Base-by-base conservation (phyloP, 2,888 invertebrate genomes). In the Dendrolimus houi region DNA sequence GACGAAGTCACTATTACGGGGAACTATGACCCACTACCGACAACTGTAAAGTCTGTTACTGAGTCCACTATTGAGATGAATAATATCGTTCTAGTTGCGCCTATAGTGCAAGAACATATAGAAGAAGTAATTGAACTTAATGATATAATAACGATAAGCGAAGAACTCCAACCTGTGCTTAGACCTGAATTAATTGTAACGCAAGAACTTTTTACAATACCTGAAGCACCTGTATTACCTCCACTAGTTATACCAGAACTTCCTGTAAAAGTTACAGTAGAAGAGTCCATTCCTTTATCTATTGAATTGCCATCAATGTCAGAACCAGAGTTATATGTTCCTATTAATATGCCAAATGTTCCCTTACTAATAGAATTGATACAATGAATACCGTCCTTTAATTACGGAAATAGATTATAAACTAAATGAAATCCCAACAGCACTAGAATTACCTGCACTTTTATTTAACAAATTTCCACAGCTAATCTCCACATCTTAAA, bases 361-460 rank as follows among this genome's bases (percentile, higher is more conserved):
- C 10, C 55, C 14, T 12, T 47, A 47, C 47, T 47, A 9, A 47
- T 12, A 47, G 9, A 47, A 47, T 47, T n/a, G n/a, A n/a, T n/a
- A 8, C 47, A 47, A 47, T 47, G 6, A 47, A 47, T 47, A 47
- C 7, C 29, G 29, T 29, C 53, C 59, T 14, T 40, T 57, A 8
- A 52, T 60, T 41, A 58, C 61, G 13, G 60, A 62, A 57, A 42
- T 64, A 41, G 56, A 60, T 52, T 55, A 61, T 8, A 56, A 41
- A 8, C 9, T 60, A 9, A 54, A 55, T 29, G 57, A 58, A 54
- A 59, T 68, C 52, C 65, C 65, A 52, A 58, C 62, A 55, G 57
- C 65, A 7, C 66, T 65, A 29, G 60, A 58, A 59, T 58, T 68
- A 53, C 68, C 65, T 2, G 62, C 62, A n/a, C 14, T 68, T 29